Base-by-base conservation (phyloP, 2,113 vertebrate genomes). In the Barnardius zonarius region DNA sequence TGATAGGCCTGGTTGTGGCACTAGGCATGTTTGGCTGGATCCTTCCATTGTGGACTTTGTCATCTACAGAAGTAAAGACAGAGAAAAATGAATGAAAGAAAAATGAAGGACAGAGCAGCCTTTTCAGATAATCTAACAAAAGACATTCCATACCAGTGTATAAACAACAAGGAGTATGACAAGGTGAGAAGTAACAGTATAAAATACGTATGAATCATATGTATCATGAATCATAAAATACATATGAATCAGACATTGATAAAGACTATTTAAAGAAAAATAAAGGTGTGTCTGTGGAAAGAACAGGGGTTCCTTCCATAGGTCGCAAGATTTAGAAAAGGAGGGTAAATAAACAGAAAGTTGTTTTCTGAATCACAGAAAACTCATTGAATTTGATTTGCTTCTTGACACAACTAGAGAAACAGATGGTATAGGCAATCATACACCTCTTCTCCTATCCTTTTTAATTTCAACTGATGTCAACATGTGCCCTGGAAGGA, bases 1-100 rank as follows among this genome's bases (percentile, higher is more conserved):
- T 37, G 97, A 97, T 55, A 39, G 87, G 64, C 37, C 62, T 16
- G 96, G 97, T 25, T 95, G 96, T 39, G 96, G 96, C 59, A 96
- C n/a, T 25, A 82, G 67, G 79, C 81, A 88, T 6, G 61, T 86
- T 51, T 83, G 91, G 23, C 64, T 46, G 35, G 62, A 76, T 72
- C 8, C 84, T 64, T 96, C 96, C 35, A 6, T 7, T 33, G 84
- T 72, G 48, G 91, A 72, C 44, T 97, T 97, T 43, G 92, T 73
- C 85, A 96, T 59, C 97, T 97, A 86, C 23, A 80, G 49, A 93
- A 93, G 75, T 15, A 90, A 90, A 74, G 43, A 88, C 37, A 91
- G 41, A 83, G 14, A 55, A 86, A 76, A 94, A 15, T 9, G 18
- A 83, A 1, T 87, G 15, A 76, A 84, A 67, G 31, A n/a, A n/a